These are phyloP conservation scores for Cryptocheilus praepositus DNA, from an alignment of 2,888 invertebrate genomes.

Conservation along the genomic window DNA sequence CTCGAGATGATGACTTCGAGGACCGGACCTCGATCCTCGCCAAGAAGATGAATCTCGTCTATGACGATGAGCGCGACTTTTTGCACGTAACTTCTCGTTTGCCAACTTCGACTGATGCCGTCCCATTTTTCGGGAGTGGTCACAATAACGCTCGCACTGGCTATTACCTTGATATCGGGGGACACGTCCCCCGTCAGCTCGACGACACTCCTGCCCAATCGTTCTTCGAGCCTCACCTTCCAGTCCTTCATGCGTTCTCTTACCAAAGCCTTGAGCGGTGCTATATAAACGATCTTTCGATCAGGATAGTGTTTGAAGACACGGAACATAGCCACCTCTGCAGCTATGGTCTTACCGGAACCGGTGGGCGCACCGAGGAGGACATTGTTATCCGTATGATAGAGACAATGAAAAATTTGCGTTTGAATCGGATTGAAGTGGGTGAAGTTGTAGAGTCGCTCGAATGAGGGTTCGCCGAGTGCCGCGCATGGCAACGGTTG, in stretches of 20 bases:
- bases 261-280: conserved; percentile 97
- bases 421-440: conserved; percentile 99
- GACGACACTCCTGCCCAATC: conserved; percentile 88
- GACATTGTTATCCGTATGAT: conserved; percentile 95
- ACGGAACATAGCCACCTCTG: conserved; percentile 97
- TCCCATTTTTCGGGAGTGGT: conserved; percentile 99
- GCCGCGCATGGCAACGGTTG: conserved; percentile 92
- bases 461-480: conserved; percentile 85
- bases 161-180: conserved; percentile 90
- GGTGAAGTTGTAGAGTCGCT: conserved; percentile 90
- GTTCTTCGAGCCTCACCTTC: conserved; percentile 86
- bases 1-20: conserved; percentile 98
- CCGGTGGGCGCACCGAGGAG: conserved; percentile 97
- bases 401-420: conserved; percentile 97
- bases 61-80: conserved; percentile 95
- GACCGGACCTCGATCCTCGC: conserved; percentile 91
- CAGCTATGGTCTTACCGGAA: conserved; percentile 98
- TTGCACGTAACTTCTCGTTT: conserved; percentile 94
- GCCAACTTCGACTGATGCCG: conserved; percentile 98
- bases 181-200: conserved; percentile 97
- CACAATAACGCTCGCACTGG: conserved; percentile 92
- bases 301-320: conserved; percentile 89
- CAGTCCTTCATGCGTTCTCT: conserved; percentile 97
- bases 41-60: conserved; percentile 98
- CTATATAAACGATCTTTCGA: conserved; percentile 96